Evolutionary conservation across 2,797 vertebrate species (phyloP).

Genomic region (Macroramphosus scolopax): DNA sequence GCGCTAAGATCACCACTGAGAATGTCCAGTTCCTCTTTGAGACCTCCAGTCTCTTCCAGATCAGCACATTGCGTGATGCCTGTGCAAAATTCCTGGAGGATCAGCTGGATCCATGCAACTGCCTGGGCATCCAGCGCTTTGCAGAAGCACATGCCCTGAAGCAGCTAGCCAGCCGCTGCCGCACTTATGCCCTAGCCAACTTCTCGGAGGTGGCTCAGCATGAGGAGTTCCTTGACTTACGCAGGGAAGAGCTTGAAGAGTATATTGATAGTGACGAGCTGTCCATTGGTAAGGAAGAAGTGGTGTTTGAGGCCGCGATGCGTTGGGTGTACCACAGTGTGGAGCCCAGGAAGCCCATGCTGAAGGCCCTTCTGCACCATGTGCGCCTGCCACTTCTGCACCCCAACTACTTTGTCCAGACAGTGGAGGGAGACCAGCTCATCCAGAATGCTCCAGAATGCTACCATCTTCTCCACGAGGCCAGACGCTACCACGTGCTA

Average conservation of each 20-base stretch:
- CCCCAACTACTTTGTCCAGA: slow-evolving; percentile 98
- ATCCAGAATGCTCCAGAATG: slow-evolving; percentile 96
- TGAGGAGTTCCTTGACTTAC: slow-evolving; percentile 94
- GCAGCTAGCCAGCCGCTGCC: slow-evolving; percentile 90
- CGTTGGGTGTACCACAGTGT: slow-evolving; percentile 92
- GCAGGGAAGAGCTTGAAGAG: slow-evolving; percentile 90
- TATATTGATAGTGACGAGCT: slow-evolving; percentile 92
- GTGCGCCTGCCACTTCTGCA: slow-evolving; percentile 93
- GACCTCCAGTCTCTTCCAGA: slow-evolving; percentile 97
- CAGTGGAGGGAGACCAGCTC: slow-evolving; percentile 94
- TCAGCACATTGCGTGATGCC: slow-evolving; percentile 88
- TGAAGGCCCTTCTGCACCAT: slow-evolving; percentile 90
- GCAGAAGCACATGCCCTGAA: slow-evolving; percentile 93
- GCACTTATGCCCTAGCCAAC: slow-evolving; percentile 85
- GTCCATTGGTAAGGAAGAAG: slow-evolving; percentile 89
- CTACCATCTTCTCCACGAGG: slow-evolving; percentile 95
- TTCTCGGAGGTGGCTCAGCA: slow-evolving; percentile 94
- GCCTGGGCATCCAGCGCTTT: slow-evolving; percentile 95
- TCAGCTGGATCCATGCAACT: slow-evolving; percentile 97
- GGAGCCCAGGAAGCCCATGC: slow-evolving; percentile 84
- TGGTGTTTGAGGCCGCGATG: slow-evolving; percentile 96
- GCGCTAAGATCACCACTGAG: slow-evolving; percentile 94
- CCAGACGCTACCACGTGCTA: slow-evolving; percentile 94
- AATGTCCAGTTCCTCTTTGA: slow-evolving; percentile 98
- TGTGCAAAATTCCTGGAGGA: slow-evolving; percentile 98